phyloP scores from a whole-genome alignment of 2,797 vertebrate genomes.

The Cirrhinus molitorella region DNA sequence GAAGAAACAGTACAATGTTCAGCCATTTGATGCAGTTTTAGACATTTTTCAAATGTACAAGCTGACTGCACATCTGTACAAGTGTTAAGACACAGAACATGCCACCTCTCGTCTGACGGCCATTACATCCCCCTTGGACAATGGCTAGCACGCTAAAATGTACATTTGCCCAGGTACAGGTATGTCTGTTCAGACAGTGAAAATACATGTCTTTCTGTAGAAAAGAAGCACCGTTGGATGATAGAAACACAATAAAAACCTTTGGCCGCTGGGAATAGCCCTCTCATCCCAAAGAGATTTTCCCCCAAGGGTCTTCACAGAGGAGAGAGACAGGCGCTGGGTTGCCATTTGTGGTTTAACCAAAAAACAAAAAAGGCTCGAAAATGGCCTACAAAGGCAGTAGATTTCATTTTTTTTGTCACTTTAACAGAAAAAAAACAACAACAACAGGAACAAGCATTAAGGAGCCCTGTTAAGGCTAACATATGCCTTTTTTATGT shows the following conservation, averaged over 20 bases:
- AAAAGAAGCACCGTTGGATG: conserved; percentile 72
- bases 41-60: conserved; percentile 48
- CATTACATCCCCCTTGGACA: conserved; percentile 47
- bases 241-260: conserved; percentile 65
- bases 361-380: conserved; percentile 65
- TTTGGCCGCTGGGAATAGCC: conserved; percentile 60
- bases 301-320: conserved; percentile 56
- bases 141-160: conserved; percentile 46
- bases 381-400: conserved; percentile 65
- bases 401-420: conserved; percentile 51
- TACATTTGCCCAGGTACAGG: conserved; percentile 63
- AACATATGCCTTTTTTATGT: conserved; percentile 60
- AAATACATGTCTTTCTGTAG: conserved; percentile 64
- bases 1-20: conserved; percentile 35
- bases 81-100: conserved; percentile 44
- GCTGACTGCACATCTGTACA: conserved; percentile 33
- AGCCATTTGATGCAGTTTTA: conserved; percentile 41
- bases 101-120: conserved; percentile 56
- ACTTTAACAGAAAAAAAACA: conserved; percentile 54
- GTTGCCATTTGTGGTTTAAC: conserved; percentile 58
- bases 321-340: conserved; percentile 54
- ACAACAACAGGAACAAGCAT: conserved; percentile 66
- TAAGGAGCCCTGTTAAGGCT: conserved; percentile 69
- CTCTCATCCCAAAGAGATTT: conserved; percentile 54
- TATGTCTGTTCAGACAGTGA: conserved; percentile 62